Conservation (phyloP, 2,888 invertebrate species). For the Theodoxus fluviatilis region DNA sequence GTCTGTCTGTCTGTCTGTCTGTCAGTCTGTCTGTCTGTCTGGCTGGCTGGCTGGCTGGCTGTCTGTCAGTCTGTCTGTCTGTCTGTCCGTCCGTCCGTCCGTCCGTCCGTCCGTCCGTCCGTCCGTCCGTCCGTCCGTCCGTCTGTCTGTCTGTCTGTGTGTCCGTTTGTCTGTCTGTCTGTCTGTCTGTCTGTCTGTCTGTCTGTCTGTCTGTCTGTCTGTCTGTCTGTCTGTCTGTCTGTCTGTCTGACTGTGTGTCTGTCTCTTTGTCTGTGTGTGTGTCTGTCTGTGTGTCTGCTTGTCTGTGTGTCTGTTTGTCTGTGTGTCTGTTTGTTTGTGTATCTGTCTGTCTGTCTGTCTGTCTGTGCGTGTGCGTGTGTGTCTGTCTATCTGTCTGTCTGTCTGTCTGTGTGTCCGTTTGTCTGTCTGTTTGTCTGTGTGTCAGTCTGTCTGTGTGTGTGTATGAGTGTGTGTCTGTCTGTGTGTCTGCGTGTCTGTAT, state of each 20-base stretch:
- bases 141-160: constrained; percentile 18
- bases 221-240: constrained; percentile 18
- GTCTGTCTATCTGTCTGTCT: not conserved
- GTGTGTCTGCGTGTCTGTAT: not conserved
- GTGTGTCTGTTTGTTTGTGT: not conserved
- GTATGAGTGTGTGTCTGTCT: not conserved
- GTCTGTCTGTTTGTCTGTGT: not conserved
- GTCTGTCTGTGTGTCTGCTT: not conserved
- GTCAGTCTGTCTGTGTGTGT: not conserved
- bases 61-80: constrained; percentile 18
- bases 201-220: constrained; percentile 24
- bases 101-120: not conserved
- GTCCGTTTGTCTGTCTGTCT: constrained; percentile 23
- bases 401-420: constrained; percentile 5
- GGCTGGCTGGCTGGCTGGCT: constrained; percentile 16
- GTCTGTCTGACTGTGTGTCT: constrained; percentile 16
- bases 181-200: constrained; percentile 25
- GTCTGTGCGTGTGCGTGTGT: not conserved
- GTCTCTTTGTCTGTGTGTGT: constrained; percentile 8
- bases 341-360: not conserved
- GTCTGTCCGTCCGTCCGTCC: not conserved
- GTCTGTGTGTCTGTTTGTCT: constrained; percentile 8
- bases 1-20: constrained; percentile 2
- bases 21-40: constrained; percentile 6
- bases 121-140: not conserved